phyloP scores from a whole-genome alignment of 37 sponge, comb jelly and placozoan species.

The Theonella swinhoei region DNA sequence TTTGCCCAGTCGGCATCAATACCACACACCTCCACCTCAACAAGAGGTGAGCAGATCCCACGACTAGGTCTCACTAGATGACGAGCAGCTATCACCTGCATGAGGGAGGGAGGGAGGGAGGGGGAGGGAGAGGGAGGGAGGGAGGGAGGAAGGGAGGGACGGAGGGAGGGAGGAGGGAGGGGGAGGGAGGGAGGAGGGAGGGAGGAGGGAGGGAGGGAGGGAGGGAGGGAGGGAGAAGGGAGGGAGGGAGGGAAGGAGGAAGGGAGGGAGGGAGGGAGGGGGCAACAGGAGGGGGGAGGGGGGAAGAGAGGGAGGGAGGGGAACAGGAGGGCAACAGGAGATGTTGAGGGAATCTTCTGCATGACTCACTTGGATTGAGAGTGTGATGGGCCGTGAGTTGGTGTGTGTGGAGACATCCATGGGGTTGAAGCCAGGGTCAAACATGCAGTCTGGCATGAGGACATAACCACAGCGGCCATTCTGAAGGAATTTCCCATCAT shows the following conservation, averaged over 20 bases:
- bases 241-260: too few species aligned
- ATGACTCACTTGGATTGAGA: slow-evolving; percentile 50
- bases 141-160: not conserved
- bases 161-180: too few species aligned
- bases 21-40: slow-evolving; percentile 89
- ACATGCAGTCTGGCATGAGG: slow-evolving; percentile 93
- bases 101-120: not conserved
- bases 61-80: slow-evolving; percentile 81
- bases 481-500: slow-evolving; percentile 91
- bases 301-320: too few species aligned
- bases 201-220: not conserved
- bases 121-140: not conserved
- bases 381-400: slow-evolving; percentile 51
- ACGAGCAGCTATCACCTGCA: slow-evolving; percentile 84
- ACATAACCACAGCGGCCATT: slow-evolving; percentile 96
- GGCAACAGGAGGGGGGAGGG: not conserved
- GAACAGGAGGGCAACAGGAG: too few species aligned
- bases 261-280: not conserved
- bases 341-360: too few species aligned
- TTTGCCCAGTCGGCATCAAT: slow-evolving; percentile 77
- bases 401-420: slow-evolving; percentile 56
- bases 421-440: slow-evolving; percentile 83
- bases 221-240: too few species aligned
- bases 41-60: slow-evolving; percentile 84
- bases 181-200: too few species aligned